phyloP scores from a whole-genome alignment of 2,113 vertebrate species.

The Urocolius indicus region DNA sequence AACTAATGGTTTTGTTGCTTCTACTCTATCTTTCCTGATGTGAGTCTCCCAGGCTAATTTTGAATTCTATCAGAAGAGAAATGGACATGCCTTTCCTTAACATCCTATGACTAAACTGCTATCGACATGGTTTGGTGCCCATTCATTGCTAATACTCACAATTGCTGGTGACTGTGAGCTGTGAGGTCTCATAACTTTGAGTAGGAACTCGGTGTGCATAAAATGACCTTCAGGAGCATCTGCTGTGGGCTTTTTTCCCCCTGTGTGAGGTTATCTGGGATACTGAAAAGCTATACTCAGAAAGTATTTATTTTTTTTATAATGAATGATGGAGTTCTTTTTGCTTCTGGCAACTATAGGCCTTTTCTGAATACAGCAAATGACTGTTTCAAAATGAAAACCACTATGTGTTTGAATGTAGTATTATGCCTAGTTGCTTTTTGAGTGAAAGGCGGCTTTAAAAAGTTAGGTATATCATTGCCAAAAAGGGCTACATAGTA shows the following conservation, averaged over 20 bases:
- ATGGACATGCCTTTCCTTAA: background rate
- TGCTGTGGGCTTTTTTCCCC: constrained; percentile 33
- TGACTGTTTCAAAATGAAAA: constrained; percentile 88
- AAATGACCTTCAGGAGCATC: constrained; percentile 67
- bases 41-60: background rate
- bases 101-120: background rate
- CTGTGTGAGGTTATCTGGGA: constrained; percentile 67
- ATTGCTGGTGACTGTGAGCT: constrained; percentile 19
- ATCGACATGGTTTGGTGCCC: background rate
- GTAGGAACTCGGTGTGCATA: background rate
- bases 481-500: constrained; percentile 96
- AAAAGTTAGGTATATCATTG: constrained; percentile 99
- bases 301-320: constrained; percentile 65
- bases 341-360: constrained; percentile 78
- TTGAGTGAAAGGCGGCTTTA: constrained; percentile 95
- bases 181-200: constrained; percentile 55
- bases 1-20: background rate
- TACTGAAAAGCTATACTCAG: constrained; percentile 71
- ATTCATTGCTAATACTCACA: constrained; percentile 42
- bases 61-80: background rate
- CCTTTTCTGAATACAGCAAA: constrained; percentile 83
- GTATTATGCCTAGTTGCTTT: constrained; percentile 91
- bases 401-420: constrained; percentile 88
- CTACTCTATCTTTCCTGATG: background rate
- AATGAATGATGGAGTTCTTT: constrained; percentile 81